Conservation (phyloP, 2,888 invertebrate genomes). For the Pseudococcus viburni region DNA sequence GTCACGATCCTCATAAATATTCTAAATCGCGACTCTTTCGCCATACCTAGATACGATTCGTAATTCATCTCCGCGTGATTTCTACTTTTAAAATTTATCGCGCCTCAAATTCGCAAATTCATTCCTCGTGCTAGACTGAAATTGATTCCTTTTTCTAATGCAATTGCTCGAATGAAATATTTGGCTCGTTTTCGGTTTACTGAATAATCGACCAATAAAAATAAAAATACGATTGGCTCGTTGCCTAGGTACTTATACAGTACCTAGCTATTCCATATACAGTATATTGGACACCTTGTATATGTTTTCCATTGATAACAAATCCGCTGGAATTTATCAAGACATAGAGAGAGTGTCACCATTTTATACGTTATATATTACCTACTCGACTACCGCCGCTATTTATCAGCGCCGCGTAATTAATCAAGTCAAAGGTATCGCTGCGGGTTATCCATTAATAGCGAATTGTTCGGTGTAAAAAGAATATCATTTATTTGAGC, state of each 20-base stretch:
- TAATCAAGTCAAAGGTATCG: slow-evolving; percentile 44
- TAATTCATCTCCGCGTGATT: too few species aligned
- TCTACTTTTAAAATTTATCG: too few species aligned
- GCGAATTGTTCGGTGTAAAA: slow-evolving; percentile 18
- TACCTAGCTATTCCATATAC: background rate
- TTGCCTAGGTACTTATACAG: background rate
- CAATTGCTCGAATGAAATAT: too few species aligned
- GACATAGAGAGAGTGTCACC: slow-evolving; percentile 2
- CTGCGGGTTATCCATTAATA: slow-evolving; percentile 32
- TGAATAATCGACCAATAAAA: background rate
- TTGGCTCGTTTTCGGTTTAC: too few species aligned
- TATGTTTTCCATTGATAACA: slow-evolving; percentile 20
- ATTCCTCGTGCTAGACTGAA: too few species aligned
- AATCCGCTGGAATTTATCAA: slow-evolving; percentile 23
- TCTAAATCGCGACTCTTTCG: too few species aligned
- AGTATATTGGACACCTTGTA: slow-evolving; percentile 1
- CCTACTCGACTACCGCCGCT: background rate
- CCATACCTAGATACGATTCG: too few species aligned
- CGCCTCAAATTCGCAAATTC: too few species aligned
- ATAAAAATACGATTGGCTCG: background rate
- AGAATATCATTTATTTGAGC: slow-evolving; percentile 33
- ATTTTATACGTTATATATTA: slow-evolving; percentile 1
- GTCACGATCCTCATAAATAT: too few species aligned
- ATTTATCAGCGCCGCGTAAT: slow-evolving; percentile 11
- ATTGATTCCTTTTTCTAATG: too few species aligned